phyloP scores from a whole-genome alignment of 1,140 invertebrate genomes.

The Lordiphosa collinella region DNA sequence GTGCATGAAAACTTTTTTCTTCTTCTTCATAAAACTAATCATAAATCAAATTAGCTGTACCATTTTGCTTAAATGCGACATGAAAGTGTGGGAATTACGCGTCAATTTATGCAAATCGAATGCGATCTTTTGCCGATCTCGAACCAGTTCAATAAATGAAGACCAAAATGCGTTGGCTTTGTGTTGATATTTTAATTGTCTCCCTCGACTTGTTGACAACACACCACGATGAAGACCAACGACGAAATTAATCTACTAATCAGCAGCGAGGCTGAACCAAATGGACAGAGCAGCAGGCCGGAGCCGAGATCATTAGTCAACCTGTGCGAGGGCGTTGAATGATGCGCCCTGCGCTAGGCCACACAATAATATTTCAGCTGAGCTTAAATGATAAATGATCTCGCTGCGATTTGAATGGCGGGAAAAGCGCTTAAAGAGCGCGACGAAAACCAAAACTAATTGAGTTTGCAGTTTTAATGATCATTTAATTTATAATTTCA shows the following conservation, averaged over 20 bases:
- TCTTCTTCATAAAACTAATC: conserved; percentile 54
- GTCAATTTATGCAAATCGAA: conserved; percentile 66
- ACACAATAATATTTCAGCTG: neutral
- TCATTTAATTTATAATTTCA: too few species aligned
- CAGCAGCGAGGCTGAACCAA: conserved; percentile 61
- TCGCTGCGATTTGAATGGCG: conserved; percentile 1
- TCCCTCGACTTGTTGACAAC: conserved; percentile 59
- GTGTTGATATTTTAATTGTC: conserved; percentile 72
- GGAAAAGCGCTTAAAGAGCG: conserved; percentile 23
- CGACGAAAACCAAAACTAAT: conserved; percentile 25
- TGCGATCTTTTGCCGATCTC: conserved; percentile 2
- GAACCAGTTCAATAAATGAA: conserved; percentile 16
- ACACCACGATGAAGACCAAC: conserved; percentile 19
- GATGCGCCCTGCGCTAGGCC: conserved; percentile 12
- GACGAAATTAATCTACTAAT: conserved; percentile 61
- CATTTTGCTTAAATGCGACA: conserved; percentile 69
- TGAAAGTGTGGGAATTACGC: conserved; percentile 70
- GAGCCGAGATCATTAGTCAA: conserved; percentile 55
- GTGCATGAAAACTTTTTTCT: conserved; percentile 13
- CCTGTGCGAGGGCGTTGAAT: conserved; percentile 45
- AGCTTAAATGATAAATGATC: conserved; percentile 36
- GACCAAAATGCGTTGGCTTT: conserved; percentile 17
- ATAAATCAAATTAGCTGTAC: conserved; percentile 72
- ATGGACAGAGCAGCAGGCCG: conserved; percentile 10
- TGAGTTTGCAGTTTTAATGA: conserved; percentile 1